Evolutionary conservation across 2,888 invertebrate species (phyloP).

Genomic region (Aleiodes alternator): DNA sequence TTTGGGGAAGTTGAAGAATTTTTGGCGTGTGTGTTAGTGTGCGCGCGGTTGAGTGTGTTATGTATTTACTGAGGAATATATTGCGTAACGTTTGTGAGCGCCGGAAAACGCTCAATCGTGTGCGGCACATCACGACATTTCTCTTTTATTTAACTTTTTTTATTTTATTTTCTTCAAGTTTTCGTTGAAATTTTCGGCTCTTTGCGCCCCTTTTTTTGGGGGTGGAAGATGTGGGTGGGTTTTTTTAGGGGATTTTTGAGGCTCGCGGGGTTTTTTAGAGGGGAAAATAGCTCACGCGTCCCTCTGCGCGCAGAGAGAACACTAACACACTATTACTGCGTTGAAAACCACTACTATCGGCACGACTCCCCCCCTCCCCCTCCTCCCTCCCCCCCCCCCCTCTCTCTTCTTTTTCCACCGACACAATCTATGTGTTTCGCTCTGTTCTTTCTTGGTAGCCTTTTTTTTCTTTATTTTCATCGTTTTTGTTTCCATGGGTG

Average conservation of each 20-base stretch:
- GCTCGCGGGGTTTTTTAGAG: background rate
- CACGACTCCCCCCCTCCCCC: conserved; percentile 11
- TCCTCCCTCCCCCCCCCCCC: background rate
- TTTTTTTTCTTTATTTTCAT: conserved; percentile 3
- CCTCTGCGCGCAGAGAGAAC: conserved; percentile 42
- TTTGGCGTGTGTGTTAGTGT: conserved; percentile 5
- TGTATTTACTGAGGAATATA: conserved; percentile 69
- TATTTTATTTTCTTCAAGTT: conserved; percentile 35
- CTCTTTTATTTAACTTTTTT: background rate
- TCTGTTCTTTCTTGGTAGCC: too few relatives aligned
- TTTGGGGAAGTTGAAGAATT: background rate
- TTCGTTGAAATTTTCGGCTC: background rate
- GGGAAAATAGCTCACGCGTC: conserved; percentile 46
- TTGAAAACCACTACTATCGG: conserved; percentile 25
- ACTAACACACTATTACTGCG: conserved; percentile 21
- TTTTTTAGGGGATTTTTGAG: background rate
- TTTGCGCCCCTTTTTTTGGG: background rate
- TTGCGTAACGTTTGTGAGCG: conserved; percentile 69
- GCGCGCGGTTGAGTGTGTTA: conserved; percentile 57
- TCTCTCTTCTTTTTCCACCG: conserved; percentile 2
- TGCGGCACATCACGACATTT: conserved; percentile 39
- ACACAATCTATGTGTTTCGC: too few relatives aligned
- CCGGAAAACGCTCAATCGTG: conserved; percentile 62
- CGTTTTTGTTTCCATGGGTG: conserved; percentile 28
- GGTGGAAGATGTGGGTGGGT: background rate